A percentile compares a stretch with the other conserved stretches of the same genome.
These are phyloP conservation scores for Passerculus sandwichensis DNA, from an alignment of 2,797 vertebrate species.

Conservation along the genomic window DNA sequence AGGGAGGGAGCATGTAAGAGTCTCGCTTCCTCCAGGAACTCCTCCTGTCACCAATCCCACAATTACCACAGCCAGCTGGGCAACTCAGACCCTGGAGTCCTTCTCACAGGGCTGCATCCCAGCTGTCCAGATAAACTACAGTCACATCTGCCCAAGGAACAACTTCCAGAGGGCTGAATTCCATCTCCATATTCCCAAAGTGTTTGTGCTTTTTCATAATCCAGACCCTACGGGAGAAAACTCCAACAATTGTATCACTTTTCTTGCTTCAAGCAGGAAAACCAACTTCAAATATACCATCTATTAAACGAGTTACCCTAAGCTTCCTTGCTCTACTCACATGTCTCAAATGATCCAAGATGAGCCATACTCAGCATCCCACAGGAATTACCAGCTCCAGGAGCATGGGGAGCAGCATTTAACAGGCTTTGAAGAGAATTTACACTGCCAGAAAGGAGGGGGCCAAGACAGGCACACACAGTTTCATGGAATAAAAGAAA, in stretches of 20 bases:
- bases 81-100: fast-evolving
- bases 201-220: not conserved
- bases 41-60: not conserved
- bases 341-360: not conserved
- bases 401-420: not conserved
- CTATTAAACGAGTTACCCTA: not conserved
- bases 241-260: not conserved
- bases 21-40: fast-evolving
- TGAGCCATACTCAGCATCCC: not conserved
- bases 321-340: not conserved
- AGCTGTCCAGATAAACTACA: not conserved
- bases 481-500: not conserved
- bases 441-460: not conserved
- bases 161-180: not conserved
- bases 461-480: not conserved
- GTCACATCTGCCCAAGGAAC: not conserved
- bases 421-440: not conserved
- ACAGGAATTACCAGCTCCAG: not conserved
- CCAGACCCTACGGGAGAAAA: not conserved
- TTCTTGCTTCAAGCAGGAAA: not conserved
- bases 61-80: not conserved
- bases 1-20: not conserved
- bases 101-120: not conserved
- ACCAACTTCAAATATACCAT: not conserved
- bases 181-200: not conserved